A percentile compares a stretch with the other conserved stretches of the same genome.
phyloP scores from a whole-genome alignment of 2,113 vertebrate genomes.

The Oryzias curvinotus region DNA sequence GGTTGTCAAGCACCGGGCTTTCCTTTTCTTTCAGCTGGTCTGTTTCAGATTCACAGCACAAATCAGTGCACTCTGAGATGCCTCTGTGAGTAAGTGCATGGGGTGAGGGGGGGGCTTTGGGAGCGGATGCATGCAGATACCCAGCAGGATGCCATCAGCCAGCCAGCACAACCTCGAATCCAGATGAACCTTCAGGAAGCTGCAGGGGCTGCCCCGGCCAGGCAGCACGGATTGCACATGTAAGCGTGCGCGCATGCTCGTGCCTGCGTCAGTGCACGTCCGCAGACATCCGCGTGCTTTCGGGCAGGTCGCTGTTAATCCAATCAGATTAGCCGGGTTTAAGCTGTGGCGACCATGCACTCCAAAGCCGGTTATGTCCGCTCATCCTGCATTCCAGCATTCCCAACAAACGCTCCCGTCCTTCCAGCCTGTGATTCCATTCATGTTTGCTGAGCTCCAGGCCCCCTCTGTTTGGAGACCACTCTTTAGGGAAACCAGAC shows the following conservation, averaged over 20 bases:
- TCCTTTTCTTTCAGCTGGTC: constrained; percentile 65
- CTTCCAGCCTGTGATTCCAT: constrained; percentile 32
- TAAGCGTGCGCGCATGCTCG: neutral
- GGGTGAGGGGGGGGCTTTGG: neutral
- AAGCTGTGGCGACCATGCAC: constrained; percentile 59
- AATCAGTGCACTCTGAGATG: constrained; percentile 46
- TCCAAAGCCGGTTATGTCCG: constrained; percentile 72
- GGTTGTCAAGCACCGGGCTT: constrained; percentile 63
- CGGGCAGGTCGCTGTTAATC: constrained; percentile 77
- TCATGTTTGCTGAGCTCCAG: constrained; percentile 20
- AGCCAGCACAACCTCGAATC: constrained; percentile 43
- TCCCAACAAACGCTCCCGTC: constrained; percentile 50
- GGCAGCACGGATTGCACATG: constrained; percentile 33
- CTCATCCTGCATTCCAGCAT: constrained; percentile 60
- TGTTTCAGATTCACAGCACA: constrained; percentile 68
- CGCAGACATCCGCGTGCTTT: constrained; percentile 32
- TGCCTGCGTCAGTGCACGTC: constrained; percentile 8
- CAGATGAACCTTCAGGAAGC: constrained; percentile 58
- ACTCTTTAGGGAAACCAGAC: constrained; percentile 16
- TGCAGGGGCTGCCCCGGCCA: constrained; percentile 31
- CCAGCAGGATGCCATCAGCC: constrained; percentile 53
- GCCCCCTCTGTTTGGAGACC: constrained; percentile 8
- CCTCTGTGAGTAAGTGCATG: constrained; percentile 18
- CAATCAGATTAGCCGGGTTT: constrained; percentile 80
- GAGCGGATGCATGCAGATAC: constrained; percentile 39